A percentile compares a stretch with the other conserved stretches of the same genome.
Evolutionary conservation across 35 echinoderm and acorn worm species (phyloP).

Genomic region (Apostichopus japonicus): DNA sequence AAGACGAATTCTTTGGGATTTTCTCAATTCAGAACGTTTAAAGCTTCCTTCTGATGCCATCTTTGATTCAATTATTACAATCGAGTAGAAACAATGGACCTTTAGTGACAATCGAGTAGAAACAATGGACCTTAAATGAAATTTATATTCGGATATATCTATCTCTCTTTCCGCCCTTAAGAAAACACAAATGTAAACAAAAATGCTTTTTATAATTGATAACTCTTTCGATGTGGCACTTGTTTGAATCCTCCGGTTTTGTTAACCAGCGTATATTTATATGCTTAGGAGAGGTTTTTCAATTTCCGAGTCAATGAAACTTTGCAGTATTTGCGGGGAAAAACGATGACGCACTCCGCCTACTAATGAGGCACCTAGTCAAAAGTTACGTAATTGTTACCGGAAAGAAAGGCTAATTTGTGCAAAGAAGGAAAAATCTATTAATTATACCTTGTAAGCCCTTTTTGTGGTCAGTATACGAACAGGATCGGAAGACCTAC

Average conservation of each 20-base stretch:
- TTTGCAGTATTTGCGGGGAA: not conserved
- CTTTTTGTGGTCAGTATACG: too few species aligned
- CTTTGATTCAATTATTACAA: not conserved
- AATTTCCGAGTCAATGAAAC: not conserved
- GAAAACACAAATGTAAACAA: not conserved
- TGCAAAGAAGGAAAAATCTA: not conserved
- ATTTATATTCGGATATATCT: not conserved
- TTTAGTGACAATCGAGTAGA: not conserved
- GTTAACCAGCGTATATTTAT: too few species aligned
- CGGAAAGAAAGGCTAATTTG: not conserved
- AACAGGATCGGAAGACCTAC: too few species aligned
- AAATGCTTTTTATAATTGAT: not conserved
- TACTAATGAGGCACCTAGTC: not conserved
- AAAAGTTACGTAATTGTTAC: not conserved
- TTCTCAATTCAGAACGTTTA: not conserved
- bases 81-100: not conserved
- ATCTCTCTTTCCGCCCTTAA: not conserved
- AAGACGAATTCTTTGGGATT: not conserved
- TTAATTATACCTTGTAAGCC: too few species aligned
- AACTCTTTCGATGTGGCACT: too few species aligned
- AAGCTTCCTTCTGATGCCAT: not conserved
- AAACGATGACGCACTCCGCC: not conserved
- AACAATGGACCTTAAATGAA: not conserved
- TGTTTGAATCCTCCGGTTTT: too few species aligned
- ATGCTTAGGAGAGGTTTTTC: not conserved